A percentile compares a stretch with the other conserved stretches of the same genome.
Evolutionary conservation across 2,888 invertebrate species (phyloP).

Genomic region (Bombylius discolor): DNA sequence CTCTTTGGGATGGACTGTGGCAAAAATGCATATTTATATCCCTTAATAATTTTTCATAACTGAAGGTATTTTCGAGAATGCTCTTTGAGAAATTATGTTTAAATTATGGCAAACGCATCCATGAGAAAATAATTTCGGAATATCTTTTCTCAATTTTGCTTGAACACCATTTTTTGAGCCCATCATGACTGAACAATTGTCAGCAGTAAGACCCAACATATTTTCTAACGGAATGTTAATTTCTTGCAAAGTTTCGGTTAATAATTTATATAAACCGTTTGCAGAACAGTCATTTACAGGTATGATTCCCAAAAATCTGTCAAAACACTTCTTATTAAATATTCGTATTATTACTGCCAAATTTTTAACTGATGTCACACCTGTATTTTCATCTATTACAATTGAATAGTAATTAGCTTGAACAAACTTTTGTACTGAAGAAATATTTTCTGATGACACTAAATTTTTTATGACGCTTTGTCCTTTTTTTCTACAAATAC

Average conservation of each 20-base stretch:
- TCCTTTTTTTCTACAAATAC: too few species aligned
- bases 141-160: constrained; percentile 7
- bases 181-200: constrained; percentile 11
- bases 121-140: constrained; percentile 1
- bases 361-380: not conserved
- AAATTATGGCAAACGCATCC: constrained; percentile 7
- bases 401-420: constrained; percentile 1
- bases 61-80: not conserved
- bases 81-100: not conserved
- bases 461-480: too few species aligned
- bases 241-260: not conserved
- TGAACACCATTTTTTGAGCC: constrained; percentile 9
- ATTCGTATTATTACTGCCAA: not conserved
- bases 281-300: constrained; percentile 1
- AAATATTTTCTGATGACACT: too few species aligned
- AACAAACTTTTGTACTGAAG: too few species aligned
- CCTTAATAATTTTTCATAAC: not conserved
- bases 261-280: not conserved
- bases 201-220: constrained; percentile 3
- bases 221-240: not conserved
- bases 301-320: constrained; percentile 1
- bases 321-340: too few species aligned
- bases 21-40: constrained; percentile 6
- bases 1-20: constrained; percentile 6
- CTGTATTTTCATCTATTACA: not conserved